Base-by-base conservation (phyloP, 2,113 vertebrate genomes). In the Tychaedon coryphoeus region DNA sequence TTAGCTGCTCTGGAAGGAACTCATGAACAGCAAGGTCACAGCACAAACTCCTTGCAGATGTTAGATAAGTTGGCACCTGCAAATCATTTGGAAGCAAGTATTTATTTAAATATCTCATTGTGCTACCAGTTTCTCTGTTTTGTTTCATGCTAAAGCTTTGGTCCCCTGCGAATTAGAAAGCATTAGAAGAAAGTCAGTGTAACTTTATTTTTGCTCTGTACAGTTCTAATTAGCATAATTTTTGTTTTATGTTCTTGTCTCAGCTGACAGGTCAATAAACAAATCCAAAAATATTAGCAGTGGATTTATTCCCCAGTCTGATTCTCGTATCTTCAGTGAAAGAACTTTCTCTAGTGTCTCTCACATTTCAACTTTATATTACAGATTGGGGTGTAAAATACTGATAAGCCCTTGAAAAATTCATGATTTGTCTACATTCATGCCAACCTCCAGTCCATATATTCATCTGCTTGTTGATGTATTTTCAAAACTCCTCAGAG, bases 51-150 rank as follows among this genome's bases (percentile, higher is more conserved):
- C 19, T 91, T 87, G 61, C 97, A 98, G 98, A 98, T 97, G 98
- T 97, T 97, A 84, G 91, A 91, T 89, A 83, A 92, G 92, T 92
- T 97, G 94, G 91, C 98, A 98, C 98, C 98, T 99, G 98, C 96
- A 98, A 98, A 98, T 98, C 96, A 98, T 99, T 98, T 98, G 93
- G 96, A 86, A 96, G 83, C 76, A 97, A 97, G 93, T 98, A 98
- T 98, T 98, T 98, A 97, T 98, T 98, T 98, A 96, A 97, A 90
- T 97, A 96, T 97, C 91, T 96, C 95, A 96, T 97, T 98, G 96
- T 97, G 97, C 97, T 98, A 98, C 98, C 94, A 98, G 96, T 97
- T 97, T 98, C 95, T 98, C 92, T 96, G 88, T 82, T 96, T 97
- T 95, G 95, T 97, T 98, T 97, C 95, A 80, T 72, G 57, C 74